These are phyloP conservation scores for Eupeodes luniger DNA, from an alignment of 2,888 invertebrate genomes.

Conservation along the genomic window DNA sequence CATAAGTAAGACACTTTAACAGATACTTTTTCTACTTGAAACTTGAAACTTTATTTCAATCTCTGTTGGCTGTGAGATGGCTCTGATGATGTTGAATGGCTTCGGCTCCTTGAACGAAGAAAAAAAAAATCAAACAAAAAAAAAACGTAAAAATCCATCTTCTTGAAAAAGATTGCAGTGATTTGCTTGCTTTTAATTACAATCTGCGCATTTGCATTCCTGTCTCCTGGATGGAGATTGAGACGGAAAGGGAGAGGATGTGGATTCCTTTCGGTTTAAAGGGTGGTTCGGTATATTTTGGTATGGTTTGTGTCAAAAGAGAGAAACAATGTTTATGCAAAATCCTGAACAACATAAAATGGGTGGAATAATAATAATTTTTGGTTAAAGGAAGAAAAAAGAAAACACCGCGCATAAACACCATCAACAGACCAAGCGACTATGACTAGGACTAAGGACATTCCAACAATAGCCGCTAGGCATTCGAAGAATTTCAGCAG, in stretches of 20 bases:
- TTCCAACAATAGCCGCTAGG: slow-evolving; percentile 63
- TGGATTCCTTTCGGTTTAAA: background rate
- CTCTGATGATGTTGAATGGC: background rate
- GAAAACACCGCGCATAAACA: slow-evolving; percentile 46
- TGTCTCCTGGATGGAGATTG: background rate
- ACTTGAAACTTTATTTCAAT: slow-evolving; percentile 71
- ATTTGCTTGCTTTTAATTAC: slow-evolving; percentile 76
- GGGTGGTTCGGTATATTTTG: background rate
- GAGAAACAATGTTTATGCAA: slow-evolving; percentile 61
- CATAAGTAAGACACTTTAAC: slow-evolving; percentile 76
- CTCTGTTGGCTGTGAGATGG: slow-evolving; percentile 33
- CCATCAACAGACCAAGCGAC: slow-evolving; percentile 42
- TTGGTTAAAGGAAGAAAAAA: slow-evolving; percentile 27
- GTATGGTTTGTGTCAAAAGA: background rate
- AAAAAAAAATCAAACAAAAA: background rate
- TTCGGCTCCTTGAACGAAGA: slow-evolving; percentile 4
- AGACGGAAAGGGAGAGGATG: no score
- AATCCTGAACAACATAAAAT: slow-evolving; percentile 60
- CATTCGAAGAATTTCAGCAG: slow-evolving; percentile 46
- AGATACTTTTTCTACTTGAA: slow-evolving; percentile 73
- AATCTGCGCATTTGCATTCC: slow-evolving; percentile 73
- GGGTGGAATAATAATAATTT: slow-evolving; percentile 73
- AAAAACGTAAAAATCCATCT: slow-evolving; percentile 52
- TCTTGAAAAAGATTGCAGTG: slow-evolving; percentile 66
- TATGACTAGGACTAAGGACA: slow-evolving; percentile 59